Percentiles rank a stretch among this genome's conserved stretches.
These are phyloP conservation scores for Pungitius pungitius DNA, from an alignment of 2,113 vertebrate species.

Conservation along the genomic window DNA sequence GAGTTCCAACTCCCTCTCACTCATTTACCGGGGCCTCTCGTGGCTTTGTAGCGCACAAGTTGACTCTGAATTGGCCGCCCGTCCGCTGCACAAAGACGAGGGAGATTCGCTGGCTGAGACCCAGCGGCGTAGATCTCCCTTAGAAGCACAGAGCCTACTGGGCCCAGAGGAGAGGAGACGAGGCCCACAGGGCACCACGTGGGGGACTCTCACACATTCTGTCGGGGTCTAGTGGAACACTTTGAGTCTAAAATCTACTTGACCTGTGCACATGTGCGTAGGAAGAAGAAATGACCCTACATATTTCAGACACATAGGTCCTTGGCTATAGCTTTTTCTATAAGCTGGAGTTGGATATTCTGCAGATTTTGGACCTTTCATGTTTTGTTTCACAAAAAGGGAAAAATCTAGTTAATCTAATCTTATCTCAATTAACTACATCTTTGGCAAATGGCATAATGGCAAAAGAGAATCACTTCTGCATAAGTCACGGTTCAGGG, in stretches of 20 bases:
- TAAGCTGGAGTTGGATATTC: neutral
- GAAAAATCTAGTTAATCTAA: neutral
- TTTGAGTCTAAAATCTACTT: neutral
- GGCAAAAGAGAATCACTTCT: neutral
- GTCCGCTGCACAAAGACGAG: slow-evolving; percentile 55
- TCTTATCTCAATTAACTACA: neutral
- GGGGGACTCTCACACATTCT: no score
- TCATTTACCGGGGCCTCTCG: slow-evolving; percentile 64
- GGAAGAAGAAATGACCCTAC: neutral
- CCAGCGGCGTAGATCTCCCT: slow-evolving; percentile 47
- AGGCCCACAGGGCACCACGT: slow-evolving; percentile 3
- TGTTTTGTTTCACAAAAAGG: neutral
- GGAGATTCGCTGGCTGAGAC: slow-evolving; percentile 54
- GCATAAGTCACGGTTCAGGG: neutral
- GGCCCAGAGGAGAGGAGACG: slow-evolving; percentile 31
- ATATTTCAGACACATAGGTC: neutral
- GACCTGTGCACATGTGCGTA: neutral
- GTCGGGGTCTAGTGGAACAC: neutral
- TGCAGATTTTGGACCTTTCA: neutral
- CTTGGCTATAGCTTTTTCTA: neutral
- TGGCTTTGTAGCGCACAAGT: slow-evolving; percentile 59
- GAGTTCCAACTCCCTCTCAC: slow-evolving; percentile 52
- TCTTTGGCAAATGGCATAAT: neutral
- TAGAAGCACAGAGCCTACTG: slow-evolving; percentile 23
- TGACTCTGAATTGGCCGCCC: slow-evolving; percentile 54